Conservation (phyloP, 2,888 invertebrate genomes). For the Yponomeuta sedellus region DNA sequence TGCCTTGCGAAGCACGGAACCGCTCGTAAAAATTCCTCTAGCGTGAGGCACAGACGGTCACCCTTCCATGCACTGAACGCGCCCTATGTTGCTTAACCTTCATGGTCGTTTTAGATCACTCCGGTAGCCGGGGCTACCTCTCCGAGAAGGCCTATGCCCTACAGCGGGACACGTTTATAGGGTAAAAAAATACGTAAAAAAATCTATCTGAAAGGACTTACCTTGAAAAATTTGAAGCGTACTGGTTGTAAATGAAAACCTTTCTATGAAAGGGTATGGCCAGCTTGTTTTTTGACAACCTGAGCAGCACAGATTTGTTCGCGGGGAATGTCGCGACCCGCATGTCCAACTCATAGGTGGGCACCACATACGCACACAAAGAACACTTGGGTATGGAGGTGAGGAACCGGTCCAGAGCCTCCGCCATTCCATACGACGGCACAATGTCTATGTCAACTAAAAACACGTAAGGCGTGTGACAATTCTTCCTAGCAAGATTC, state of each 20-base stretch:
- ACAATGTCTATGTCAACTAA: conserved; percentile 93
- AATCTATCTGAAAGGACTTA: conserved; percentile 45
- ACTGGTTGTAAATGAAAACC: conserved; percentile 94
- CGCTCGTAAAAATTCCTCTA: no score
- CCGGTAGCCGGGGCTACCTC: no score
- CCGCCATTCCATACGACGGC: conserved; percentile 84
- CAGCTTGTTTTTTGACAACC: conserved; percentile 85
- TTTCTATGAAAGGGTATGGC: conserved; percentile 94
- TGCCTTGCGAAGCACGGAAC: no score
- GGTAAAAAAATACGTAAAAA: no score
- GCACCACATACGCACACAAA: conserved; percentile 91
- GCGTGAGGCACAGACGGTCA: no score
- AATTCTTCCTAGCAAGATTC: conserved; percentile 90
- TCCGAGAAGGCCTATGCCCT: no score
- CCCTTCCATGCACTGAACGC: no score
- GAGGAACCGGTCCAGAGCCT: conserved; percentile 82
- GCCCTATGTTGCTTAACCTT: no score
- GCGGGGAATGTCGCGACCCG: conserved; percentile 84
- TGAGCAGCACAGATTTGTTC: conserved; percentile 86
- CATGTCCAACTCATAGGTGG: conserved; percentile 91
- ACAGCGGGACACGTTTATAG: no score
- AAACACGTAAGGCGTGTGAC: conserved; percentile 87
- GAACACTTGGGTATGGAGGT: conserved; percentile 73
- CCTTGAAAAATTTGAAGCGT: conserved; percentile 93
- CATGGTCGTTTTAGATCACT: no score